Evolutionary conservation across 2,113 vertebrate species (phyloP).

Genomic region (Neoarius graeffei): DNA sequence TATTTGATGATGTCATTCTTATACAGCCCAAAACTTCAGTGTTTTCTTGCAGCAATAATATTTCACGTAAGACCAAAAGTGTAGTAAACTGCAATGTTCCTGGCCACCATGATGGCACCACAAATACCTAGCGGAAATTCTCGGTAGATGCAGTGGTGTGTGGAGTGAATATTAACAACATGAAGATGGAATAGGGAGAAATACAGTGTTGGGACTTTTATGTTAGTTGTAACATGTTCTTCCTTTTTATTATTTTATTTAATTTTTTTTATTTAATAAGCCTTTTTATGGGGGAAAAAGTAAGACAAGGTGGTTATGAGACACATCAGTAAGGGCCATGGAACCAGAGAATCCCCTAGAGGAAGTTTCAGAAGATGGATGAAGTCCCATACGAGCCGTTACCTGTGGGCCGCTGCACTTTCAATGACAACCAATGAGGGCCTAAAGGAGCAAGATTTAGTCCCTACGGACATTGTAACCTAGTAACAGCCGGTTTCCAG

Average conservation of each 20-base stretch:
- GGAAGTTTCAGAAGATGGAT: conserved; percentile 40
- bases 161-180: neutral
- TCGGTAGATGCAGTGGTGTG: neutral
- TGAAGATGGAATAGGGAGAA: neutral
- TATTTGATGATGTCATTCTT: too few species aligned
- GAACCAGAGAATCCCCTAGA: conserved; percentile 5
- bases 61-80: too few species aligned
- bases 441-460: conserved; percentile 13
- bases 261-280: neutral
- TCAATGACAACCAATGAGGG: conserved; percentile 36
- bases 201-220: neutral
- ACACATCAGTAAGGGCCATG: conserved; percentile 24
- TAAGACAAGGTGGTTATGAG: conserved; percentile 25
- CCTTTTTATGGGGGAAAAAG: neutral
- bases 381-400: conserved; percentile 44
- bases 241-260: neutral
- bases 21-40: too few species aligned
- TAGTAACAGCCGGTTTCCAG: conserved; percentile 51
- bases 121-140: neutral
- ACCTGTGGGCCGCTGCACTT: conserved; percentile 39
- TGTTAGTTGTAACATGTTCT: neutral
- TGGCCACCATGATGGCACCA: neutral
- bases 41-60: too few species aligned
- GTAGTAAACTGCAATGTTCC: neutral
- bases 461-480: conserved; percentile 38